These are phyloP conservation scores for Ditylenchus dipsaci DNA, from an alignment of 1,140 invertebrate species.

Conservation along the genomic window DNA sequence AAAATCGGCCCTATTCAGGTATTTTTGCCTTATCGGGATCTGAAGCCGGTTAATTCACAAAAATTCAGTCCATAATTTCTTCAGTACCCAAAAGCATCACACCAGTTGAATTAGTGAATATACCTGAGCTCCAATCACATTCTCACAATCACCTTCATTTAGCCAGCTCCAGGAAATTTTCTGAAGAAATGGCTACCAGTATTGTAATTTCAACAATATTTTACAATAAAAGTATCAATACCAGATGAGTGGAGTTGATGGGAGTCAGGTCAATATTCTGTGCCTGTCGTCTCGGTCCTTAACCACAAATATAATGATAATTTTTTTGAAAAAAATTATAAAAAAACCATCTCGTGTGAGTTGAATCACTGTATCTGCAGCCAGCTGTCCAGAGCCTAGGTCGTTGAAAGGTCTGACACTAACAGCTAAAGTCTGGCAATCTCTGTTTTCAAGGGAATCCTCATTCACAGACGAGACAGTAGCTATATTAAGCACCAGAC, in stretches of 20 bases:
- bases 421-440: conserved; percentile 30
- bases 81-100: no score
- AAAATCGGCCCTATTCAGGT: no score
- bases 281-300: conserved; percentile 38
- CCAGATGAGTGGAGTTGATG: conserved; percentile 39
- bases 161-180: conserved; percentile 27
- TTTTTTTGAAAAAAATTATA: neutral
- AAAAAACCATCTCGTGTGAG: conserved; percentile 20
- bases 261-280: conserved; percentile 24
- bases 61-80: no score
- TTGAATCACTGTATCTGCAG: conserved; percentile 36
- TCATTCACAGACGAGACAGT: neutral
- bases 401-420: conserved; percentile 40
- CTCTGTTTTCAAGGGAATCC: neutral
- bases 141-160: conserved; percentile 37
- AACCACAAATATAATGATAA: conserved; percentile 8
- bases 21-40: no score
- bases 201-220: no score
- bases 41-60: no score
- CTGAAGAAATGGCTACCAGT: no score
- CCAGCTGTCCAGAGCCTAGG: conserved; percentile 23
- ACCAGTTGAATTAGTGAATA: neutral
- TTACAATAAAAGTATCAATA: no score
- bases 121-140: conserved; percentile 38
- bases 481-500: conserved; percentile 18